These are phyloP conservation scores for Myzus persicae DNA, from an alignment of 1,140 invertebrate species.

Conservation along the genomic window DNA sequence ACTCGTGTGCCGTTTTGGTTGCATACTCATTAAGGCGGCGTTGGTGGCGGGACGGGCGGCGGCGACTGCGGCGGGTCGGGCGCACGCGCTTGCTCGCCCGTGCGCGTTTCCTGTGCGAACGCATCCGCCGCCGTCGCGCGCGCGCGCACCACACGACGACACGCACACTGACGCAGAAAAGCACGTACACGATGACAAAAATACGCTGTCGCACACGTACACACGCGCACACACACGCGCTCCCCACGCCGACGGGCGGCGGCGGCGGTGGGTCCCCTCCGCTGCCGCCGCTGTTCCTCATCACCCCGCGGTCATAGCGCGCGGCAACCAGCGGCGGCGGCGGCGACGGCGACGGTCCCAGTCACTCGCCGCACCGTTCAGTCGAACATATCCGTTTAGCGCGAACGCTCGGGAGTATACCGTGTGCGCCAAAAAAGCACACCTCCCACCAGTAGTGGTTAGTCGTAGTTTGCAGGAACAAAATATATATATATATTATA, in stretches of 20 bases:
- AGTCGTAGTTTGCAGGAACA: conserved; percentile 57
- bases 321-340: conserved; percentile 36
- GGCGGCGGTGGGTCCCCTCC: neutral
- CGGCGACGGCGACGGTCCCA: conserved; percentile 35
- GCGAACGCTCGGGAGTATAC: conserved; percentile 57
- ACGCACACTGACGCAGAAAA: neutral
- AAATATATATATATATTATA: conserved; percentile 12
- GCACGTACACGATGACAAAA: neutral
- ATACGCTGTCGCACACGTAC: neutral
- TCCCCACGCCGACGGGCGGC: neutral
- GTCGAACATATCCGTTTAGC: conserved; percentile 58
- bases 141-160: neutral
- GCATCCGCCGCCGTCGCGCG: conserved; percentile 40
- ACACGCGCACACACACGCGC: neutral
- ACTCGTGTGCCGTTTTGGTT: conserved; percentile 54
- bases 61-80: conserved; percentile 35
- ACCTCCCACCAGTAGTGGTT: conserved; percentile 57
- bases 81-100: conserved; percentile 42
- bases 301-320: conserved; percentile 6
- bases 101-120: conserved; percentile 53
- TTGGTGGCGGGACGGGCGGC: neutral
- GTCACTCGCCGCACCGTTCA: conserved; percentile 57
- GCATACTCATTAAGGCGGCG: conserved; percentile 51
- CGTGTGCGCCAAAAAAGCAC: conserved; percentile 58
- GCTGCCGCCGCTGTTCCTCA: neutral